These are phyloP conservation scores for Ethmia dodecea DNA, from an alignment of 2,888 invertebrate species.

Conservation along the genomic window DNA sequence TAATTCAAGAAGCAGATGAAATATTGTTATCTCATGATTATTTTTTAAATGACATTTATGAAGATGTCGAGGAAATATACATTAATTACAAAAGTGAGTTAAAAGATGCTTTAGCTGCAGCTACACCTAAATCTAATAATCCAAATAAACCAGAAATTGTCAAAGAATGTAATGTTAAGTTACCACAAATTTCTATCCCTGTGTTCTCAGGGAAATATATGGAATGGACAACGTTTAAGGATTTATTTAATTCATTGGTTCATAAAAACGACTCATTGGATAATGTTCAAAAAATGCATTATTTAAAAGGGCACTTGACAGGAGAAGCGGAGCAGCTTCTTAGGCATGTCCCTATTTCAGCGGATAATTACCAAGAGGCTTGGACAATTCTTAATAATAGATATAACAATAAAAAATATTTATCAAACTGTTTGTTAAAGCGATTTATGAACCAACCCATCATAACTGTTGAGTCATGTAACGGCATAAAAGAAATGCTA, in stretches of 20 bases:
- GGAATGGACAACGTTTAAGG: conserved; percentile 20
- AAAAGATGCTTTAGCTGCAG: too few species aligned
- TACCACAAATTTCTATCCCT: conserved; percentile 18
- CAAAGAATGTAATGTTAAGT: conserved; percentile 10
- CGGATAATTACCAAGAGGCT: conserved; percentile 16
- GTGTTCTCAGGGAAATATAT: conserved; percentile 18
- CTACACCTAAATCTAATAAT: too few species aligned
- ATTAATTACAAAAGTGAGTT: too few species aligned
- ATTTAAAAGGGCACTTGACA: conserved; percentile 16
- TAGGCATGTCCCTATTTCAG: conserved; percentile 15
- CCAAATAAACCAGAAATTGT: too few species aligned
- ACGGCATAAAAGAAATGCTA: conserved; percentile 13
- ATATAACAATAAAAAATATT: conserved; percentile 20
- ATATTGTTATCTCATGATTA: too few species aligned
- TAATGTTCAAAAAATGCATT: conserved; percentile 20
- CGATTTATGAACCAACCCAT: conserved; percentile 7
- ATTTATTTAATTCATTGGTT: conserved; percentile 18
- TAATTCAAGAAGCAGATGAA: too few species aligned
- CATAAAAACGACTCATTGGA: conserved; percentile 17
- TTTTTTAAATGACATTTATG: too few species aligned
- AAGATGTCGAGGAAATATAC: too few species aligned
- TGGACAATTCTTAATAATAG: conserved; percentile 17
- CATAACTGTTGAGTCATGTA: conserved; percentile 8
- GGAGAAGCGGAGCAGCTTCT: conserved; percentile 22
- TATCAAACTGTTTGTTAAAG: conserved; percentile 11